Evolutionary conservation across 2,888 invertebrate genomes (phyloP).

Genomic region (Caenorhabditis sp.): DNA sequence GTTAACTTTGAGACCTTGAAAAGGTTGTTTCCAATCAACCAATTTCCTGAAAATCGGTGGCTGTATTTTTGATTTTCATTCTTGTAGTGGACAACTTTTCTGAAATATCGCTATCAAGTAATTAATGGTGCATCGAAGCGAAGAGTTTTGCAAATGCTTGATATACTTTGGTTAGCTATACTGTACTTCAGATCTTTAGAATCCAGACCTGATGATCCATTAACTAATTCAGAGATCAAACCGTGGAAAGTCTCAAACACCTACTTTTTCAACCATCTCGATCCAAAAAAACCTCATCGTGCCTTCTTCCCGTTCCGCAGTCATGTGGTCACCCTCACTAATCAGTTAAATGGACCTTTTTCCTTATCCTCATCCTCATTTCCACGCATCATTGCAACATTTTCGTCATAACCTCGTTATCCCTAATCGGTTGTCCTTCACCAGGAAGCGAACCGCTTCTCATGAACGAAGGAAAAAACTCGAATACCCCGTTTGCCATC

Average conservation of each 20-base stretch:
- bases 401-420: slow-evolving; percentile 62
- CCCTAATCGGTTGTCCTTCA: slow-evolving; percentile 41
- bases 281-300: slow-evolving; percentile 31
- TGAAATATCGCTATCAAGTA: too few relatives aligned
- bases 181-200: background rate
- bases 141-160: too few relatives aligned
- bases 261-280: slow-evolving; percentile 16
- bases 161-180: too few relatives aligned
- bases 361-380: background rate
- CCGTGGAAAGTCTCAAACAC: slow-evolving; percentile 17
- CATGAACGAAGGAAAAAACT: slow-evolving; percentile 43
- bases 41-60: too few relatives aligned
- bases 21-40: too few relatives aligned
- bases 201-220: background rate
- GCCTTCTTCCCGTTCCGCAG: slow-evolving; percentile 37
- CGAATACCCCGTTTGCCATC: slow-evolving; percentile 63
- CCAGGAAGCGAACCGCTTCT: slow-evolving; percentile 36
- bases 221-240: slow-evolving; percentile 40
- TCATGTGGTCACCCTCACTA: slow-evolving; percentile 43
- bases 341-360: slow-evolving; percentile 23
- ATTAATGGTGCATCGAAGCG: too few relatives aligned
- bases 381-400: slow-evolving; percentile 63
- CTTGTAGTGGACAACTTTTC: too few relatives aligned
- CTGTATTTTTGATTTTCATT: too few relatives aligned
- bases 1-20: too few relatives aligned